Percentiles rank a stretch among this genome's conserved stretches.
Conservation (phyloP, 2,797 vertebrate species). For the Tiaroga cobitis region DNA sequence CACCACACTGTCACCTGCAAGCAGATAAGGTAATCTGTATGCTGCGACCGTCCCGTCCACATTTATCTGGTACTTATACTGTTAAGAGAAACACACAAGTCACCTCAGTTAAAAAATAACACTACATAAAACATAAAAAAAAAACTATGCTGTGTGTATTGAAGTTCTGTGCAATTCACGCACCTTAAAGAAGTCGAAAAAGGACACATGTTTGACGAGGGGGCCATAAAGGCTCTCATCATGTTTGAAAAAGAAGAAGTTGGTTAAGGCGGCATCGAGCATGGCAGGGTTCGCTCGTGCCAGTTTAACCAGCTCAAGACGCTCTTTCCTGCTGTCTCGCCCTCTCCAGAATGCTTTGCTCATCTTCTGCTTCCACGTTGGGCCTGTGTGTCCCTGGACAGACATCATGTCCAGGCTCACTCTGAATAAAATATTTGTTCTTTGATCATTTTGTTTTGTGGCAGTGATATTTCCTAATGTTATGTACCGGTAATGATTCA, state of each 20-base stretch:
- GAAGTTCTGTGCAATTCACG: conserved; percentile 36
- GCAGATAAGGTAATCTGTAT: conserved; percentile 92
- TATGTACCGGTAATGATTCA: not conserved
- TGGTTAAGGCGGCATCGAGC: conserved; percentile 95
- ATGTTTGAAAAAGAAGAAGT: conserved; percentile 98
- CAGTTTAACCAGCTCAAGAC: conserved; percentile 94
- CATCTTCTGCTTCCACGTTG: conserved; percentile 89
- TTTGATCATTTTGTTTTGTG: no score
- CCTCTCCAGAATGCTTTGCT: conserved; percentile 94
- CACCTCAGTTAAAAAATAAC: not conserved
- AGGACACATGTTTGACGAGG: conserved; percentile 95
- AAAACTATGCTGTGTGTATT: not conserved
- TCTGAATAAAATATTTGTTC: no score
- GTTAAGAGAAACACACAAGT: conserved; percentile 52
- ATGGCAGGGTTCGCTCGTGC: conserved; percentile 84
- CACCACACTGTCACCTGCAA: conserved; percentile 92
- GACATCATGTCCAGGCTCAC: conserved; percentile 99
- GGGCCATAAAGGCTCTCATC: conserved; percentile 93
- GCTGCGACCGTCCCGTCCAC: conserved; percentile 96
- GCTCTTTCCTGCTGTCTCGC: conserved; percentile 93
- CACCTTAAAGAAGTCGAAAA: conserved; percentile 99
- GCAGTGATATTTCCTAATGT: not conserved
- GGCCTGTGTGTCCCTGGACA: conserved; percentile 94
- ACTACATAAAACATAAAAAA: not conserved
- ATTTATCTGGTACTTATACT: conserved; percentile 99